Base-by-base conservation (phyloP, 2,888 invertebrate species). In the Bombylius major region DNA sequence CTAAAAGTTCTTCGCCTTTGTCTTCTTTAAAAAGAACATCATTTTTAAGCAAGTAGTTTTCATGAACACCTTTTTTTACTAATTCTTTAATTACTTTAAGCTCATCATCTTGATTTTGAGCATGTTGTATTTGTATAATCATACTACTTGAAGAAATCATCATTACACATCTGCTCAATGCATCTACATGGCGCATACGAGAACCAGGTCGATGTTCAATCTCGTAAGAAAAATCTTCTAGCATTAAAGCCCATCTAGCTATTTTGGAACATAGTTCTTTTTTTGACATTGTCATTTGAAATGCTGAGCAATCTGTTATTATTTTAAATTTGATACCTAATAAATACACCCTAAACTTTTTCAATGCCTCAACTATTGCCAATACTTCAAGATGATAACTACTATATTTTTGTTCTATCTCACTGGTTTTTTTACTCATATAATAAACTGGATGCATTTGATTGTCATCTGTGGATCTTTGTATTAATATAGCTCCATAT, bases 241-340 rank as follows among this genome's bases (percentile, higher is more conserved):
- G 39, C 42, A 45, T 32, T 60, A 61, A 31, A 54, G 53, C 9
- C 60, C 56, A 61, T 12, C 58, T 47, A 5, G 54, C 47, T 3
- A 59, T 56, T 47, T 52, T 57, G 5, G 50, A 42, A 3, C 60
- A 52, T 9, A 62, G 47, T 31, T 65, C 64, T 51, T 59, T 65
- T 55, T 71, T 71, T 1, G 61, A 47, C 61, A 69, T 63, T 0
- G 68, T 68, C 56, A 58, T 63, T 11, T 65, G 57, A 53, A 69
- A 66, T 6, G 66, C 65, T 32, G 60, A 54, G 51, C 68, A 70
- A 56, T 69, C 68, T 0, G 66, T 67, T 7, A 66, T 59, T 39
- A 68, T 64, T 51, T 63, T 66, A 48, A 67, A 66, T 31, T 59
- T 54, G 14, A 52, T 55, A 2, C 65, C 67, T 9, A 69, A 45